Conservation (phyloP, 2,888 invertebrate species). For the Meiosimyza decipiens region DNA sequence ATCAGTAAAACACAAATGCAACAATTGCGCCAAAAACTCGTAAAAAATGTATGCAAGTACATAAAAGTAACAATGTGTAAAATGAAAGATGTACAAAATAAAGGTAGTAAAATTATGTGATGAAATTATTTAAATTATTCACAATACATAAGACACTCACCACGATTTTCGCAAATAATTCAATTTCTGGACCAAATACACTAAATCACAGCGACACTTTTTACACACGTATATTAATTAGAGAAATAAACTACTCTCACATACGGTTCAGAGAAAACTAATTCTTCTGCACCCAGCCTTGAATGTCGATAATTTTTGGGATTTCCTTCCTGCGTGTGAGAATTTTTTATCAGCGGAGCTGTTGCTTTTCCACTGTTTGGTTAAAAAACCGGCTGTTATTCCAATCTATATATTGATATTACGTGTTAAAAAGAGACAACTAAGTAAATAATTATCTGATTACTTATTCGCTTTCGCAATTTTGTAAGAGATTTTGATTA, state of each 20-base stretch:
- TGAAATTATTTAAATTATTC: not conserved
- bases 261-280: constrained; percentile 16
- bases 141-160: not conserved
- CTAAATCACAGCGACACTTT: too few species aligned
- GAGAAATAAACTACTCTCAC: not conserved
- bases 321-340: not conserved
- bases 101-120: too few species aligned
- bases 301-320: constrained; percentile 5
- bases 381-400: constrained; percentile 20
- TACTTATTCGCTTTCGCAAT: not conserved
- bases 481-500: not conserved
- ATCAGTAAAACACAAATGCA: constrained; percentile 12
- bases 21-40: constrained; percentile 32
- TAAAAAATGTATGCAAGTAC: constrained; percentile 8
- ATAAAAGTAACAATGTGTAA: not conserved
- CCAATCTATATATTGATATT: not conserved
- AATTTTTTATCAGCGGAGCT: constrained; percentile 4
- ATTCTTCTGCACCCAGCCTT: constrained; percentile 13
- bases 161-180: not conserved
- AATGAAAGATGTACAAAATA: not conserved
- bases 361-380: constrained; percentile 22
- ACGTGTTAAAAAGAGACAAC: not conserved
- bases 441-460: not conserved
- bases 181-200: too few species aligned
- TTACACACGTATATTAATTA: too few species aligned